These are phyloP conservation scores for Chloropsis hardwickii DNA, from an alignment of 2,113 vertebrate genomes.

Conservation along the genomic window DNA sequence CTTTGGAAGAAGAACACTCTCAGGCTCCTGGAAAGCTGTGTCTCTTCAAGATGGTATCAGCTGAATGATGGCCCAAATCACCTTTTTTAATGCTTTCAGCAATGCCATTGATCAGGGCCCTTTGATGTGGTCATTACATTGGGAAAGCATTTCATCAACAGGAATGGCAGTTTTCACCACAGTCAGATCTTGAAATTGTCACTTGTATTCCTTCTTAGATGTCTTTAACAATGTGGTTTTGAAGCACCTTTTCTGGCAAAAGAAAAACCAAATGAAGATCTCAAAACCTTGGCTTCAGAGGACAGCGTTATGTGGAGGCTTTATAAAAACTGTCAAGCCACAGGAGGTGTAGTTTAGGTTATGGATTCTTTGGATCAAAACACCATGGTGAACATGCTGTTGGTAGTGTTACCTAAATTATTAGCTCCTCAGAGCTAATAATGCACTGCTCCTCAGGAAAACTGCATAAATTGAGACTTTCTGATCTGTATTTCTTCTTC, in stretches of 20 bases:
- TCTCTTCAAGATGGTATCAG: not conserved
- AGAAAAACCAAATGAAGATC: not conserved
- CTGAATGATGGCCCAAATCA: not conserved
- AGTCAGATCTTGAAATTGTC: slow-evolving; percentile 1
- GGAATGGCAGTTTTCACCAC: not conserved
- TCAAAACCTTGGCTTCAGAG: slow-evolving; percentile 4
- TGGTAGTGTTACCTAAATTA: not conserved
- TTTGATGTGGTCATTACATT: slow-evolving; percentile 1
- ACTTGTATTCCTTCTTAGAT: not conserved
- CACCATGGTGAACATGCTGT: not conserved
- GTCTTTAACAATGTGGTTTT: not conserved
- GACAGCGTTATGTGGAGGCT: not conserved
- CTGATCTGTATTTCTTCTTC: not conserved
- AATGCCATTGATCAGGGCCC: not conserved
- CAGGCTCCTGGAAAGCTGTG: slow-evolving; percentile 8
- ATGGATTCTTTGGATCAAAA: not conserved
- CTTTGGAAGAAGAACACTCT: slow-evolving; percentile 14
- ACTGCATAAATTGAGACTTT: not conserved
- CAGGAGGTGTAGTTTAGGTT: not conserved
- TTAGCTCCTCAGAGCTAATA: not conserved
- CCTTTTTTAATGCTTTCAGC: slow-evolving; percentile 15
- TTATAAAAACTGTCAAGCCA: not conserved
- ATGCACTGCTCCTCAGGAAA: too few species aligned
- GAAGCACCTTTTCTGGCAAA: not conserved
- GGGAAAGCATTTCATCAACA: slow-evolving; percentile 21